Percentiles rank a stretch among this genome's conserved stretches.
These are phyloP conservation scores for Antechinus flavipes DNA, from an alignment of 2,113 vertebrate species.

Conservation along the genomic window DNA sequence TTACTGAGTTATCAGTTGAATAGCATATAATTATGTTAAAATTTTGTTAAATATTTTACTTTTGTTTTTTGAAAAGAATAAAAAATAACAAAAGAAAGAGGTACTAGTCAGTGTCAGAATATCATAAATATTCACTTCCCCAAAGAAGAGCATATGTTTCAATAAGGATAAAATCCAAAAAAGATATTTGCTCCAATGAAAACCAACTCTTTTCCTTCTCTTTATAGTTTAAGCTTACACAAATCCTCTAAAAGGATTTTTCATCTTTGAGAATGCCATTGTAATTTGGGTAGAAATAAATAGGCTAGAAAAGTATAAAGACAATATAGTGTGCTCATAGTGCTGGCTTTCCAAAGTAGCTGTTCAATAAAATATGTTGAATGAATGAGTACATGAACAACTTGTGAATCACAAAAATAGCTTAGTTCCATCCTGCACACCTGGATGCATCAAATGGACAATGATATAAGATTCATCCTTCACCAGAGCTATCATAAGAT, in stretches of 20 bases:
- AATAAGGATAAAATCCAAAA: constrained; percentile 17
- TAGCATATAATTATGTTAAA: constrained; percentile 6
- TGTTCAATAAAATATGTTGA: constrained; percentile 22
- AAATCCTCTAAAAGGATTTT: constrained; percentile 35
- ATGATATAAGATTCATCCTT: not conserved
- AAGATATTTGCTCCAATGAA: not conserved
- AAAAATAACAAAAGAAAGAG: constrained; percentile 18
- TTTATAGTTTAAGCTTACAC: constrained; percentile 17
- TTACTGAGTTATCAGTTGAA: constrained; percentile 10
- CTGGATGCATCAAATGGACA: constrained; percentile 33
- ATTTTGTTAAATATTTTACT: constrained; percentile 18
- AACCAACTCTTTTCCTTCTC: not conserved
- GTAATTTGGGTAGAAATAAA: not conserved
- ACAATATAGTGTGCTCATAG: not conserved
- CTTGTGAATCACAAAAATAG: not conserved
- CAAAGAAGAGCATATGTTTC: constrained; percentile 16
- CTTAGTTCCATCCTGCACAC: not conserved
- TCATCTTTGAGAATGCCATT: not conserved
- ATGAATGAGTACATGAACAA: constrained; percentile 39
- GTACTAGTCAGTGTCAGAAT: constrained; percentile 8
- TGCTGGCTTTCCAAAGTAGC: not conserved
- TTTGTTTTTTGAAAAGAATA: constrained; percentile 51
- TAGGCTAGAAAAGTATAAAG: not conserved
- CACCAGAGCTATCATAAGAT: not conserved
- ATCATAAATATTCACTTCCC: not conserved